phyloP scores from a whole-genome alignment of 2,113 vertebrate species.

The Tragelaphus scriptus region DNA sequence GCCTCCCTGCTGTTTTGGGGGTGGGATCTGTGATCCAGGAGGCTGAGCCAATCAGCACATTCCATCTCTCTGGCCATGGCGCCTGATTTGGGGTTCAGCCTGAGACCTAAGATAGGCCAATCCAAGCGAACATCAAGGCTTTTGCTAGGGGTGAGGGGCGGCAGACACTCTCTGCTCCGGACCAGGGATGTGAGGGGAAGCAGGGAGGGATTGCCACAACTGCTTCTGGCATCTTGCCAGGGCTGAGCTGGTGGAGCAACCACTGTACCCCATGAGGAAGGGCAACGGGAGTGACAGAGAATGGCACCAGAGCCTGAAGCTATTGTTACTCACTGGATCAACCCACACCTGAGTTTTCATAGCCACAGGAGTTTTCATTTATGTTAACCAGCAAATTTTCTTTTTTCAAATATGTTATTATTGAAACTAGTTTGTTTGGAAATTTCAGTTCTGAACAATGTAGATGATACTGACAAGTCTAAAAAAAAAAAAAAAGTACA shows the following conservation, averaged over 20 bases:
- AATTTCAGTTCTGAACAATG: background rate
- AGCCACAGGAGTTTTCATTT: background rate
- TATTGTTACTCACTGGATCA: background rate
- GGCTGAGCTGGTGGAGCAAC: too few species aligned
- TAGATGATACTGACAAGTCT: background rate
- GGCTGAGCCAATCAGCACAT: background rate
- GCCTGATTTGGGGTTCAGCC: background rate
- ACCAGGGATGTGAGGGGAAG: background rate
- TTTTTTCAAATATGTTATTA: background rate
- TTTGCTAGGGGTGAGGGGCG: background rate
- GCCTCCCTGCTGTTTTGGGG: background rate
- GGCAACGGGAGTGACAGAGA: background rate
- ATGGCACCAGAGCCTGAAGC: background rate
- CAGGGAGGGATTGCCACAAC: too few species aligned
- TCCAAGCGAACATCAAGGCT: background rate
- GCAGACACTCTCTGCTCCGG: background rate
- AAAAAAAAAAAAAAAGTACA: background rate
- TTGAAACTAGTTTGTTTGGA: background rate
- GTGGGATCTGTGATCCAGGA: background rate
- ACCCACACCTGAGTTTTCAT: background rate
- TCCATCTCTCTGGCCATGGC: background rate
- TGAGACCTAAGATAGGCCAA: too few species aligned
- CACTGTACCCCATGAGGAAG: accelerated
- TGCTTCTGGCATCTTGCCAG: background rate
- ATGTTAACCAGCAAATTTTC: background rate